These are phyloP conservation scores for Coelopa pilipes DNA, from an alignment of 2,888 invertebrate genomes.

Conservation along the genomic window DNA sequence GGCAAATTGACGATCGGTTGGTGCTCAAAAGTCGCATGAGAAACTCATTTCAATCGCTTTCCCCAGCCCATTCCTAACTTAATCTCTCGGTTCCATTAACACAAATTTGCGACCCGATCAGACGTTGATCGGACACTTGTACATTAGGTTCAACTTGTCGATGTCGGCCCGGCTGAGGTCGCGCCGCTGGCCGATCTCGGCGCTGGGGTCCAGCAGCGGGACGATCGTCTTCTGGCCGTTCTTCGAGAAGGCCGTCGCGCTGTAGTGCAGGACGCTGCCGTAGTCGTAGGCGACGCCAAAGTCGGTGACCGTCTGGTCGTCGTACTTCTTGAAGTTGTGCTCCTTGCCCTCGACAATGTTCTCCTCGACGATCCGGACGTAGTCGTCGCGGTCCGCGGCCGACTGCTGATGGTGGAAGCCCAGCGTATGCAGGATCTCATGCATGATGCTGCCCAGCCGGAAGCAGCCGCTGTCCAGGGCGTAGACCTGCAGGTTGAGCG, in stretches of 20 bases:
- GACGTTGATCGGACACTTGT: constrained; percentile 42
- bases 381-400: constrained; percentile 77
- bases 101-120: too few relatives aligned
- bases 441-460: constrained; percentile 71
- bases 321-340: constrained; percentile 76
- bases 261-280: constrained; percentile 83
- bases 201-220: constrained; percentile 58
- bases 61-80: too few relatives aligned
- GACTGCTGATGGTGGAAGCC: constrained; percentile 86
- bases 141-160: constrained; percentile 47
- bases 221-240: constrained; percentile 78
- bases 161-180: constrained; percentile 48
- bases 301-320: constrained; percentile 68
- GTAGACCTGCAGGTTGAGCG: constrained; percentile 50
- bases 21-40: too few relatives aligned
- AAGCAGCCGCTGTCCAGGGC: constrained; percentile 57
- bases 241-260: constrained; percentile 75
- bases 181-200: constrained; percentile 50
- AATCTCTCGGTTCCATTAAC: too few relatives aligned
- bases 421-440: constrained; percentile 80
- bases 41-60: too few relatives aligned
- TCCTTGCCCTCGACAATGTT: constrained; percentile 70
- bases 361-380: constrained; percentile 69
- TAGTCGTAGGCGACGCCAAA: constrained; percentile 79
- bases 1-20: too few relatives aligned